These are phyloP conservation scores for Microctenopoma lineatum DNA, from an alignment of 2,797 vertebrate genomes.

Conservation along the genomic window DNA sequence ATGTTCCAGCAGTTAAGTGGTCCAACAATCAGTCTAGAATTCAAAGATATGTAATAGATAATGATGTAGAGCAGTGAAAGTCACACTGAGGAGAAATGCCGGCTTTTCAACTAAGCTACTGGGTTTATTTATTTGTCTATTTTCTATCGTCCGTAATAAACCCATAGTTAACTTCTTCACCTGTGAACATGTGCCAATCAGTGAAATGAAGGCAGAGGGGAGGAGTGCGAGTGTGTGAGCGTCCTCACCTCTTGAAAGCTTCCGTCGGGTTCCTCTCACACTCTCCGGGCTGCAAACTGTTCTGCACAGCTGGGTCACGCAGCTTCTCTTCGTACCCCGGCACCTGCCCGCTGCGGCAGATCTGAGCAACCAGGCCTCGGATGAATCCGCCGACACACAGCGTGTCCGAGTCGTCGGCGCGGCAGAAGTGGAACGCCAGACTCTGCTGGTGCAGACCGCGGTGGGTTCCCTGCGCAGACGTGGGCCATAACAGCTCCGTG, in stretches of 20 bases:
- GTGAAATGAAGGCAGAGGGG: not conserved
- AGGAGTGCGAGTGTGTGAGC: not conserved
- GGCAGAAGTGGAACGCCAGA: slow-evolving; percentile 96
- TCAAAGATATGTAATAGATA: not conserved
- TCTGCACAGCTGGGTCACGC: slow-evolving; percentile 89
- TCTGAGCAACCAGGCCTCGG: slow-evolving; percentile 89
- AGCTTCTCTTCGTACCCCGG: slow-evolving; percentile 93
- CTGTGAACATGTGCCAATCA: not conserved
- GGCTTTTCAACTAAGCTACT: too few relatives aligned
- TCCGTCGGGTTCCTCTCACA: slow-evolving; percentile 96
- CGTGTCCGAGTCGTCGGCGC: slow-evolving; percentile 94
- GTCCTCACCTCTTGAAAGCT: slow-evolving; percentile 94
- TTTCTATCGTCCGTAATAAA: not conserved
- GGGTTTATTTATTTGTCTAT: not conserved
- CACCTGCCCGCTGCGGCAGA: slow-evolving; percentile 88
- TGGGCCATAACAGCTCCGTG: slow-evolving; percentile 96
- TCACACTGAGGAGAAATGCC: not conserved
- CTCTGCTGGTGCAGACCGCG: slow-evolving; percentile 90
- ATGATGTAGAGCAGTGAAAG: not conserved
- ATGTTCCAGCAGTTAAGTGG: not conserved
- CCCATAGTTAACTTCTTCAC: not conserved
- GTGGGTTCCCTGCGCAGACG: slow-evolving; percentile 86
- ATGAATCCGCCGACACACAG: slow-evolving; percentile 92
- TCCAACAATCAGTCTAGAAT: not conserved
- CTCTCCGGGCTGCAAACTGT: slow-evolving; percentile 90